Evolutionary conservation across 2,797 vertebrate species (phyloP).

Genomic region (Pangasius macronema): DNA sequence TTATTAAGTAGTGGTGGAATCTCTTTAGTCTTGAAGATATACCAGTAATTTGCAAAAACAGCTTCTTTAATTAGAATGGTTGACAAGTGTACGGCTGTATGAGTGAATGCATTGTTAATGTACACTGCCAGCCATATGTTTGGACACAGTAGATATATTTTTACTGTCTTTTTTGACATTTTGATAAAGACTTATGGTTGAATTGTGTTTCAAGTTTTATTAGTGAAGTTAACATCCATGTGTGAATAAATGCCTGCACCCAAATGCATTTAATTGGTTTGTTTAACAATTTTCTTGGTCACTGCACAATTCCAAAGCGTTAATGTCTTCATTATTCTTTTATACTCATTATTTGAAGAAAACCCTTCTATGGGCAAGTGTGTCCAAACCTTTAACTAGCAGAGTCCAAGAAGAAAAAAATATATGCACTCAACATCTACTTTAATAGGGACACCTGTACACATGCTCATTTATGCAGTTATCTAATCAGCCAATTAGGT

Average conservation of each 20-base stretch:
- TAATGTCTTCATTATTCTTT: background rate
- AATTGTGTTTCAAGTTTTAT: background rate
- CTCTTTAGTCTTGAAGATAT: background rate
- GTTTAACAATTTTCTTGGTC: background rate
- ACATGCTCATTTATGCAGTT: too few species aligned
- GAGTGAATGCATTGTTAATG: background rate
- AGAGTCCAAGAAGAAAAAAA: background rate
- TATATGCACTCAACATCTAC: too few species aligned
- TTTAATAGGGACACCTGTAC: too few species aligned
- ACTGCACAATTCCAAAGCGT: background rate
- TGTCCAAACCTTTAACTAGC: background rate
- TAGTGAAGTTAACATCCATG: slow-evolving; percentile 5
- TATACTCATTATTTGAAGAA: background rate
- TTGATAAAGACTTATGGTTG: background rate
- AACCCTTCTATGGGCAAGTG: background rate
- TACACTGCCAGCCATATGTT: slow-evolving; percentile 13
- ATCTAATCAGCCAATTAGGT: too few species aligned
- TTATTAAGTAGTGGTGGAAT: background rate
- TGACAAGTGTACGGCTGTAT: background rate
- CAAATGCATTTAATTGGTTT: slow-evolving; percentile 1
- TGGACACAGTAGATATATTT: background rate
- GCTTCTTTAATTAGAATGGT: background rate
- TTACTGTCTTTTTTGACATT: background rate
- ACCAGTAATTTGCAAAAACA: background rate
- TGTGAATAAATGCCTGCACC: background rate